Evolutionary conservation across 2,113 vertebrate species (phyloP).

Genomic region (Trinectes maculatus): DNA sequence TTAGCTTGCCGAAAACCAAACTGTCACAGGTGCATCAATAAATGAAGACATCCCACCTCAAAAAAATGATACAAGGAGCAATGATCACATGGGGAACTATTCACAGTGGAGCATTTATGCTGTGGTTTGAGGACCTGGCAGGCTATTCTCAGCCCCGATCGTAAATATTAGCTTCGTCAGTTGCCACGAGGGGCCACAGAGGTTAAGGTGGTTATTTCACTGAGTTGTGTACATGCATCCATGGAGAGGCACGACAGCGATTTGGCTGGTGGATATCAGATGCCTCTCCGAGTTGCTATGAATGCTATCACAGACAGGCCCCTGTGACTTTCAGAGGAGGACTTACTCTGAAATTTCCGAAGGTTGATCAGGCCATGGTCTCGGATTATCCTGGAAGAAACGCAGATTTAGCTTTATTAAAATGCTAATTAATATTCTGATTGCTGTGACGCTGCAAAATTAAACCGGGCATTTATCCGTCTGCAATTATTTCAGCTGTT

Average conservation of each 20-base stretch:
- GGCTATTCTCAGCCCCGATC: constrained; percentile 26
- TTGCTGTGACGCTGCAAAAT: constrained; percentile 6
- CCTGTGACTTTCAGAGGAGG: neutral
- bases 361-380: constrained; percentile 98
- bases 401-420: constrained; percentile 28
- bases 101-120: constrained; percentile 53
- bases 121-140: neutral
- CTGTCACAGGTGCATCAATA: constrained; percentile 61
- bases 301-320: constrained; percentile 9
- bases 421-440: constrained; percentile 18
- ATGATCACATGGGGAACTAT: constrained; percentile 54
- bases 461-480: constrained; percentile 8
- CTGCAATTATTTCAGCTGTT: constrained; percentile 18
- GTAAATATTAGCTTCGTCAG: constrained; percentile 33
- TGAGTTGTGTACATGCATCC: constrained; percentile 49
- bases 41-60: constrained; percentile 28
- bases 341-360: constrained; percentile 97
- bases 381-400: constrained; percentile 91
- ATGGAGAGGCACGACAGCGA: constrained; percentile 41
- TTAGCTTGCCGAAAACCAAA: constrained; percentile 33
- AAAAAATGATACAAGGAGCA: constrained; percentile 40
- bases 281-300: constrained; percentile 34
- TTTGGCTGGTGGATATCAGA: constrained; percentile 47
- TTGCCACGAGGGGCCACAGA: constrained; percentile 29
- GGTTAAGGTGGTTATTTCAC: constrained; percentile 56